Evolutionary conservation across 2,113 vertebrate species (phyloP), one percentile per base, ranked within the genome.

Genomic region (Spheniscus mendiculus): DNA sequence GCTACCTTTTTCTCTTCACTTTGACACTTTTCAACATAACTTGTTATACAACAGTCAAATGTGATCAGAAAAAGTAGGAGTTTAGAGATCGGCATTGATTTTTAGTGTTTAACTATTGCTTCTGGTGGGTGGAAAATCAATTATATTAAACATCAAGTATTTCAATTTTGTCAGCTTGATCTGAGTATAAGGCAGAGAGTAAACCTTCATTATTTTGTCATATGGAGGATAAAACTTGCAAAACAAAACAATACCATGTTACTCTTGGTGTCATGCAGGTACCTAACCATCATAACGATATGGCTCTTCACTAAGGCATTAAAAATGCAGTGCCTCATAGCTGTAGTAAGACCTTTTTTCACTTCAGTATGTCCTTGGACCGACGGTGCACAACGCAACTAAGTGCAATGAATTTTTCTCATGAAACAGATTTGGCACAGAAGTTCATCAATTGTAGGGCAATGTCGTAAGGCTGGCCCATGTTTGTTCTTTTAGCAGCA

Each of bases 91-190:
- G 19, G 34, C 72, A 95, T 72, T 94, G 94, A 92, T 97, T 96
- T 90, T 90, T 78, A 69, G 56, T 73, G 69, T 96, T 97, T 95
- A 87, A 96, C 77, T 91, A 76, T 65, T 96, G 79, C 73, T 96
- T 66, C 88, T 89, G 80, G 79, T 95, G 53, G 76, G 70, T 95
- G 52, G 90, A 96, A 97, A 97, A 98, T 97, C 96, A 91, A 82
- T 97, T 96, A 49, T 59, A 65, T 93, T 78, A 93, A 95, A 90
- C 59, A 92, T 87, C 49, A 69, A 74, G 58, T 81, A 80, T 93
- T 93, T 93, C 52, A 93, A 21, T 79, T 96, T 88, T 91, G 44
- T 93, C 90, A 89, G 19, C 90, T 87, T 94, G 61, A 50, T 88
- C 77, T 91, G 63, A 78, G 58, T 88, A 50, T 49, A 56, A 89